phyloP scores from a whole-genome alignment of 64 coral and sea anemone species.

The Stylophora pistillata region DNA sequence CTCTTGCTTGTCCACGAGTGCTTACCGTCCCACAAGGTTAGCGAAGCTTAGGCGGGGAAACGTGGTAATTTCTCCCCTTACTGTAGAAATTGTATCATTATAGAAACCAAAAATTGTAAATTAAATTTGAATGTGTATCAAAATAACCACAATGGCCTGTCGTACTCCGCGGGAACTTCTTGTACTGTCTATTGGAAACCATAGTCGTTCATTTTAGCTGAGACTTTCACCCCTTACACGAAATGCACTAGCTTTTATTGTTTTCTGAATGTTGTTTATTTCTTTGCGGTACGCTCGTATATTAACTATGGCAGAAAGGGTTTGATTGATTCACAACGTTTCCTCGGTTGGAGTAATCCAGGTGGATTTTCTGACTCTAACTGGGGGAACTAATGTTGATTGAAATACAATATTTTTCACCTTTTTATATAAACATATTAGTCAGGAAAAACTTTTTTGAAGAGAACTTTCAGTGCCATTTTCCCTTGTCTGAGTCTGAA shows the following conservation, averaged over 20 bases:
- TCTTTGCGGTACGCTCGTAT: neutral
- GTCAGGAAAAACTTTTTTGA: neutral
- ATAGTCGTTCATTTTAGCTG: neutral
- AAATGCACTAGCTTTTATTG: neutral
- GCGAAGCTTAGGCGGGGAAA: no score
- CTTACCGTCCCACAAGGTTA: no score
- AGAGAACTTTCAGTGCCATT: neutral
- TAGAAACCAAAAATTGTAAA: neutral
- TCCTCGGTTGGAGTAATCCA: neutral
- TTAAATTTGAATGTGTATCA: conserved; percentile 5
- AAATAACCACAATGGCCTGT: neutral
- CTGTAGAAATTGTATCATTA: neutral
- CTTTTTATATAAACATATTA: neutral
- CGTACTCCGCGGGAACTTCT: neutral
- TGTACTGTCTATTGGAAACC: neutral
- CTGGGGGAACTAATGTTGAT: no score
- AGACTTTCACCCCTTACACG: neutral
- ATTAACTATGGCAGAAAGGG: neutral
- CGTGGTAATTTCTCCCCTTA: neutral
- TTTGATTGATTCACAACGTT: neutral
- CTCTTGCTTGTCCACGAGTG: neutral
- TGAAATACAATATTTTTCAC: neutral
- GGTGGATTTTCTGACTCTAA: neutral
- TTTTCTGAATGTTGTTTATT: neutral
- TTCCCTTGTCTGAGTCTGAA: neutral